phyloP scores from a whole-genome alignment of 2,797 vertebrate species.

The Siniperca undulata region DNA sequence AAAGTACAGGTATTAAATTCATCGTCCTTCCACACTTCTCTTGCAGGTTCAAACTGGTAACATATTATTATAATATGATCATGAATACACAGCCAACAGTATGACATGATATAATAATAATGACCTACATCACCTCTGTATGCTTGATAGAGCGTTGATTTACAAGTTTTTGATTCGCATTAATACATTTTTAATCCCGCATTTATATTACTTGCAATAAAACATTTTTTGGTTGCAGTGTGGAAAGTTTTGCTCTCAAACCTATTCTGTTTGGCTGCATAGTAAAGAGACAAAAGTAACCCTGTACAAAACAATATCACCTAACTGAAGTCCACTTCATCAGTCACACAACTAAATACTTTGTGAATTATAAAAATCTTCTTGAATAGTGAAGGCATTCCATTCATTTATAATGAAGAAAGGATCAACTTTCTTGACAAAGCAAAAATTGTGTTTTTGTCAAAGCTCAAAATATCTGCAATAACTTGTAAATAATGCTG shows the following conservation, averaged over 20 bases:
- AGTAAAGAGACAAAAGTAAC: not conserved
- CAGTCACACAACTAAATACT: not conserved
- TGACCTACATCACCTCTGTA: no score
- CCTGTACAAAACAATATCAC: not conserved
- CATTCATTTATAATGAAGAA: not conserved
- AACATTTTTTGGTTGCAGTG: not conserved
- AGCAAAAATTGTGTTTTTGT: not conserved
- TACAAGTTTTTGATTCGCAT: no score
- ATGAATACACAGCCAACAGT: no score
- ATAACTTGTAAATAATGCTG: no score
- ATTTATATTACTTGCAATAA: no score
- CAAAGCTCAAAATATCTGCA: no score
- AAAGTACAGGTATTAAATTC: no score
- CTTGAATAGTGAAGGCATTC: not conserved
- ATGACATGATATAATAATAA: no score
- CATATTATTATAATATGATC: no score
- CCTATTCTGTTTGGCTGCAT: not conserved
- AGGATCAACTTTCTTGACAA: not conserved
- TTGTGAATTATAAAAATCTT: not conserved
- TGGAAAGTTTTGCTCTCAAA: not conserved
- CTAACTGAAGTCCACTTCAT: not conserved
- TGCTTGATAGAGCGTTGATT: no score
- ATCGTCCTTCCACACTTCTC: no score
- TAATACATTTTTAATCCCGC: not conserved
- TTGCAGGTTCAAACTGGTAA: no score